Evolutionary conservation across 2,797 vertebrate genomes (phyloP).

Genomic region (Balearica regulorum): DNA sequence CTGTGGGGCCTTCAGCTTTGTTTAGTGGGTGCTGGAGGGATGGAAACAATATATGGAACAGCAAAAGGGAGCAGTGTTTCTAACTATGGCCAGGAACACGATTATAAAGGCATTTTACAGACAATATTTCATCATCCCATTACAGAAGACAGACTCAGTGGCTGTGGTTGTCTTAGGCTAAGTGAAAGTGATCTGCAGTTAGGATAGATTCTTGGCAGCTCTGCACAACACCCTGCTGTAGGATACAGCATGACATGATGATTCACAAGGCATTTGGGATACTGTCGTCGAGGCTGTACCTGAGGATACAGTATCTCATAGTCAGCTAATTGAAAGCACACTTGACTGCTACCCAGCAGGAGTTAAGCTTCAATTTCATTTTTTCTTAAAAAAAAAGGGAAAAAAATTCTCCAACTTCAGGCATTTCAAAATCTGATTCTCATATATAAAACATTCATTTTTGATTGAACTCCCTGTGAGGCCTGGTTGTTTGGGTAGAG

Average conservation of each 20-base stretch:
- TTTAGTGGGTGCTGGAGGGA: not conserved
- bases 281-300: not conserved
- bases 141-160: not conserved
- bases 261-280: not conserved
- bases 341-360: not conserved
- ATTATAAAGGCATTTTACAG: not conserved
- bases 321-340: not conserved
- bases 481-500: not conserved
- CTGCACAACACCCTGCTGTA: not conserved
- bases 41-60: not conserved
- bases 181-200: not conserved
- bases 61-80: not conserved
- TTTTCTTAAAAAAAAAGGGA: rapidly evolving
- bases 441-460: not conserved
- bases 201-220: not conserved
- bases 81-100: not conserved
- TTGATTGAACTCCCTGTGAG: not conserved
- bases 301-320: not conserved
- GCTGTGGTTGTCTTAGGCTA: not conserved
- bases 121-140: not conserved
- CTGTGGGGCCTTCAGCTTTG: not conserved
- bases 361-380: not conserved
- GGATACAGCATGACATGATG: not conserved
- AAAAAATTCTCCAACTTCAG: not conserved
- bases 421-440: not conserved